A percentile compares a stretch with the other conserved stretches of the same genome.
Evolutionary conservation across 2,113 vertebrate genomes (phyloP).

Genomic region (Rhinoderma darwinii): DNA sequence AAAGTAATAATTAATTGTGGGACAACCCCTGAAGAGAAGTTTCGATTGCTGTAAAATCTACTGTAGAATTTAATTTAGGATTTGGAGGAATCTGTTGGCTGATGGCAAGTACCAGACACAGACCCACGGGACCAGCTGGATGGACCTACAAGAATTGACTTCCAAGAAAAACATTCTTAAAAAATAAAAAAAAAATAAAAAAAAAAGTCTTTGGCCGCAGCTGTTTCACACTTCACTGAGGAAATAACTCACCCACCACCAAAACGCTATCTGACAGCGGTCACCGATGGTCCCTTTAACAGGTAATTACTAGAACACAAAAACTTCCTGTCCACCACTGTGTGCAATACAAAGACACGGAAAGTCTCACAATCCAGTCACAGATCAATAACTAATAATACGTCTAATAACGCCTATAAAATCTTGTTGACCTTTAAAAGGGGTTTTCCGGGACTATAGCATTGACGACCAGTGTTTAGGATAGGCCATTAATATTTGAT

Average conservation of each 20-base stretch:
- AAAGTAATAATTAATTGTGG: too few relatives aligned
- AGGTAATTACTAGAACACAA: neutral
- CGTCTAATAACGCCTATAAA: too few relatives aligned
- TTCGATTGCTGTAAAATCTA: too few relatives aligned
- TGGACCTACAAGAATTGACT: neutral
- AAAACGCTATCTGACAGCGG: neutral
- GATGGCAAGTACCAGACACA: neutral
- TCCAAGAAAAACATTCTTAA: neutral
- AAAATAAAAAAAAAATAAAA: neutral
- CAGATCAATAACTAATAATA: too few relatives aligned
- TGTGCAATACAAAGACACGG: too few relatives aligned
- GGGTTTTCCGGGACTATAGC: too few relatives aligned
- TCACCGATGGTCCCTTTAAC: neutral
- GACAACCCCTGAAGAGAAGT: too few relatives aligned
- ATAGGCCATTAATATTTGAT: too few relatives aligned
- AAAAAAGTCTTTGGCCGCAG: neutral
- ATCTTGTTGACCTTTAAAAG: too few relatives aligned
- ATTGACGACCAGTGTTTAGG: too few relatives aligned
- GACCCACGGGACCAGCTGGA: neutral
- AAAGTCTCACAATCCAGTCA: too few relatives aligned
- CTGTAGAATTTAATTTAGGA: too few relatives aligned
- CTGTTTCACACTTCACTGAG: slow-evolving; percentile 23
- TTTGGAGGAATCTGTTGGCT: neutral
- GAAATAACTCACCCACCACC: neutral
- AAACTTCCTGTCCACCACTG: neutral